Evolutionary conservation across 2,888 invertebrate genomes (phyloP).

Genomic region (Graphium colonna): DNA sequence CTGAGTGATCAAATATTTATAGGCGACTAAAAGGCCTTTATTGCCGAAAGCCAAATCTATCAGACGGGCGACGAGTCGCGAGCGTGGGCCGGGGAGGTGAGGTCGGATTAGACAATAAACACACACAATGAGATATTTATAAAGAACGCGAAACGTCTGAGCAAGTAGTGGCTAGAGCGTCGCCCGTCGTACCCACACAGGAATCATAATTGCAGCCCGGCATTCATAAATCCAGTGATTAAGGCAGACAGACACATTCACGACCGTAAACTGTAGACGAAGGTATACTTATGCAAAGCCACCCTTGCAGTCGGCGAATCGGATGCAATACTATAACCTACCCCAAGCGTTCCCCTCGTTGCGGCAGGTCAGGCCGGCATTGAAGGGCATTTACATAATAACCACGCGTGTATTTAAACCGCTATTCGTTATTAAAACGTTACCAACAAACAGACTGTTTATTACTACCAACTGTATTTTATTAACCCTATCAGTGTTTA

Average conservation of each 20-base stretch:
- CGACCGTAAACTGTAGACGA: slow-evolving; percentile 51
- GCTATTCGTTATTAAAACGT: slow-evolving; percentile 28
- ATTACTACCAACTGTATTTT: no score
- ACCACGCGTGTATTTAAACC: slow-evolving; percentile 39
- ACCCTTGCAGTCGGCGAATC: slow-evolving; percentile 66
- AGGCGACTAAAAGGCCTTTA: slow-evolving; percentile 45
- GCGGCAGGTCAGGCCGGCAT: slow-evolving; percentile 65
- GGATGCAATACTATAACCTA: slow-evolving; percentile 75
- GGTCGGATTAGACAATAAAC: slow-evolving; percentile 12
- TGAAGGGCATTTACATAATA: slow-evolving; percentile 70
- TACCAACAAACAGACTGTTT: slow-evolving; percentile 5
- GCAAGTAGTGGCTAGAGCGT: slow-evolving; percentile 10
- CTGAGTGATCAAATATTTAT: slow-evolving; percentile 63
- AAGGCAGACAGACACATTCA: slow-evolving; percentile 64
- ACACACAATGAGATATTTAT: slow-evolving; percentile 9
- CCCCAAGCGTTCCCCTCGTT: slow-evolving; percentile 70
- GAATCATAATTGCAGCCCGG: slow-evolving; percentile 58
- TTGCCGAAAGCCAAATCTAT: slow-evolving; percentile 29
- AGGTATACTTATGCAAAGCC: slow-evolving; percentile 68
- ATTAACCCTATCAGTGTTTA: background rate
- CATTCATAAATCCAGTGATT: slow-evolving; percentile 64
- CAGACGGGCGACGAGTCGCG: background rate
- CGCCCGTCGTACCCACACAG: slow-evolving; percentile 19
- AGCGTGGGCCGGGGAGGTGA: background rate
- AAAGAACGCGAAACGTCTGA: slow-evolving; percentile 10